Evolutionary conservation across 2,888 invertebrate genomes (phyloP).

Genomic region (Stenoptilia bipunctidactyla): DNA sequence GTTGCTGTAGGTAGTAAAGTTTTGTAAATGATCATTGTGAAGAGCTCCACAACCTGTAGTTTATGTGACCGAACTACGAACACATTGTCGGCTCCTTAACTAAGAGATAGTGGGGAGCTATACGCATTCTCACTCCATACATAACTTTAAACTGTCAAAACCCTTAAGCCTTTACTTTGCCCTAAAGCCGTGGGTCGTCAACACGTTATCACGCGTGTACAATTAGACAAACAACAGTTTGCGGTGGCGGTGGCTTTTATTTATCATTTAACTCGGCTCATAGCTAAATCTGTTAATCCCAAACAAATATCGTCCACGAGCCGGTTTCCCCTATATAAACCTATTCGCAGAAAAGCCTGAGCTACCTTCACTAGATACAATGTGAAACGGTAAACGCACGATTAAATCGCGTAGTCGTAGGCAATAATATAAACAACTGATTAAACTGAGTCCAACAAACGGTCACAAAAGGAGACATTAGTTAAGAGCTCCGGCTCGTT

Average conservation of each 20-base stretch:
- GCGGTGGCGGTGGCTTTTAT: conserved; percentile 50
- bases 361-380: conserved; percentile 41
- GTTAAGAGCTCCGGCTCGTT: conserved; percentile 42
- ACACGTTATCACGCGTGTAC: conserved; percentile 55
- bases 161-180: conserved; percentile 29
- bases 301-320: conserved; percentile 50
- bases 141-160: conserved; percentile 23
- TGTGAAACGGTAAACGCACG: conserved; percentile 59
- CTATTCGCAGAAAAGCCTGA: conserved; percentile 34
- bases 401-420: conserved; percentile 55
- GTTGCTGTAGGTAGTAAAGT: neutral
- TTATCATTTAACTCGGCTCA: conserved; percentile 52
- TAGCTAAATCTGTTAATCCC: conserved; percentile 62
- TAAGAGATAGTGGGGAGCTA: no score
- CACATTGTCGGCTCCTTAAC: no score
- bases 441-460: conserved; percentile 41
- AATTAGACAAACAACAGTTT: conserved; percentile 62
- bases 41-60: no score
- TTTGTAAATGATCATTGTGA: no score
- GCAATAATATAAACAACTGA: conserved; percentile 69
- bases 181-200: conserved; percentile 30
- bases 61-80: no score
- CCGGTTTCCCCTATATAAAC: conserved; percentile 33
- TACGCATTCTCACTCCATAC: neutral
- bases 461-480: conserved; percentile 68